Percentiles rank a stretch among this genome's conserved stretches.
phyloP scores from a whole-genome alignment of 2,113 vertebrate species.

The Lepisosteus osseus region DNA sequence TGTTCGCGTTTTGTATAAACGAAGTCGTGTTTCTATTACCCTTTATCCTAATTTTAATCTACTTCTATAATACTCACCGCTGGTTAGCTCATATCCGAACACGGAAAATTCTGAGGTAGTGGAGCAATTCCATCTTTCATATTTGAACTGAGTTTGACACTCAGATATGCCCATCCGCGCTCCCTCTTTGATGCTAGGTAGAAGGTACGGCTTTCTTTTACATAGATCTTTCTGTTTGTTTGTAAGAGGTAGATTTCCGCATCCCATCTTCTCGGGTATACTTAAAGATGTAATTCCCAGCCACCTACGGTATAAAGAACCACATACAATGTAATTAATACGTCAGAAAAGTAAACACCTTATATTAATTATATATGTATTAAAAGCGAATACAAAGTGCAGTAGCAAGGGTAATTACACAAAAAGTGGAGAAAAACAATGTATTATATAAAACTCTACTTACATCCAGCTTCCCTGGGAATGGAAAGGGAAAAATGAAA shows the following conservation, averaged over 20 bases:
- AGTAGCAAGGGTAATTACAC: too few relatives aligned
- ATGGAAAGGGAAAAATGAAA: slow-evolving; percentile 64
- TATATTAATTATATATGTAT: too few relatives aligned
- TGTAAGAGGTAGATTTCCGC: slow-evolving; percentile 69
- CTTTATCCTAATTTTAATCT: too few relatives aligned
- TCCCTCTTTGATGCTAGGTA: slow-evolving; percentile 81
- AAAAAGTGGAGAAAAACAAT: too few relatives aligned
- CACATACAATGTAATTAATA: too few relatives aligned
- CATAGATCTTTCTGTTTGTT: slow-evolving; percentile 81
- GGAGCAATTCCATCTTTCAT: slow-evolving; percentile 91
- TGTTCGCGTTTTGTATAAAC: too few relatives aligned
- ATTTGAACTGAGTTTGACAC: slow-evolving; percentile 85
- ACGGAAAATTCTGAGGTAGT: slow-evolving; percentile 48
- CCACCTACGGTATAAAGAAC: slow-evolving; percentile 66
- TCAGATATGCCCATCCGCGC: slow-evolving; percentile 81
- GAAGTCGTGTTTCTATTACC: too few relatives aligned
- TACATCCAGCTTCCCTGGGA: slow-evolving; percentile 83
- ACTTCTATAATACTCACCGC: slow-evolving; percentile 69
- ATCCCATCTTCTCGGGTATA: slow-evolving; percentile 72
- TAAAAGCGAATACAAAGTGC: too few relatives aligned
- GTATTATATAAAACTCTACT: slow-evolving; percentile 51
- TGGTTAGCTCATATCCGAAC: slow-evolving; percentile 77
- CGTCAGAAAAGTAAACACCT: too few relatives aligned
- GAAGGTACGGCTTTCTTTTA: slow-evolving; percentile 76
- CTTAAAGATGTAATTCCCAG: slow-evolving; percentile 77